Evolutionary conservation across 2,888 invertebrate genomes (phyloP), one percentile per base, ranked within the genome.

Genomic region (Trimorus sp.): DNA sequence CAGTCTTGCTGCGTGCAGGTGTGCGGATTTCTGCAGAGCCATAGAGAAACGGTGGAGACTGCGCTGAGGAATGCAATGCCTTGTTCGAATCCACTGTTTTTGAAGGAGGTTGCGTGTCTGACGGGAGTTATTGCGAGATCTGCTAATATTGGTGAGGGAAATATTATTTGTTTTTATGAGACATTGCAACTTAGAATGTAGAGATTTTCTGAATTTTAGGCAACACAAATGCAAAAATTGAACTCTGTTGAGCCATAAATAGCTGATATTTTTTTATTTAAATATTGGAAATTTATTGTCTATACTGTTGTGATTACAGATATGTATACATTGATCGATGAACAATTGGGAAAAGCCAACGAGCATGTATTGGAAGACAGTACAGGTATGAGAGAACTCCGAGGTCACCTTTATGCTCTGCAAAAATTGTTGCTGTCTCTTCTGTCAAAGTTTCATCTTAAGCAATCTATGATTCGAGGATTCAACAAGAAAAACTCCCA

Each of bases 1-100:
- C 95, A 95, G 91, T 96, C 96, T 68, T 96, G 96, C 62, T 94
- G 96, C 12, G 92, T 95, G 8, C 97, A 97, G 93, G 95, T 98
- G 62, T 94, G 96, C 87, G 95, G 96, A 86, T 95, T 97, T 86
- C 90, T 98, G 54, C 93, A 97, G 65, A 95, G 96, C 74, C 97
- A 98, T 91, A 93, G 95, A 65, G 97, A 98, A 87, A 95, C 96
- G 76, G 94, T 98, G 73, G 96, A 96, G 87, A 93, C 95, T 85
- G 94, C 97, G 65, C 92, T 98, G 62, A 93, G 97, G 81, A 94
- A 95, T 53, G 94, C 95, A 0, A 93, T 93, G 84, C 95, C 96
- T 0, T 93, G 93, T 69, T 93, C 96, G 7, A 94, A 95, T 0
- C 88, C 93, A 1, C 93, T 95, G 0, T 93, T 95, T 36, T 92